A percentile compares a stretch with the other conserved stretches of the same genome.
These are phyloP conservation scores for Schmidtea mediterranea DNA, from an alignment of 1,140 invertebrate species.

Conservation along the genomic window DNA sequence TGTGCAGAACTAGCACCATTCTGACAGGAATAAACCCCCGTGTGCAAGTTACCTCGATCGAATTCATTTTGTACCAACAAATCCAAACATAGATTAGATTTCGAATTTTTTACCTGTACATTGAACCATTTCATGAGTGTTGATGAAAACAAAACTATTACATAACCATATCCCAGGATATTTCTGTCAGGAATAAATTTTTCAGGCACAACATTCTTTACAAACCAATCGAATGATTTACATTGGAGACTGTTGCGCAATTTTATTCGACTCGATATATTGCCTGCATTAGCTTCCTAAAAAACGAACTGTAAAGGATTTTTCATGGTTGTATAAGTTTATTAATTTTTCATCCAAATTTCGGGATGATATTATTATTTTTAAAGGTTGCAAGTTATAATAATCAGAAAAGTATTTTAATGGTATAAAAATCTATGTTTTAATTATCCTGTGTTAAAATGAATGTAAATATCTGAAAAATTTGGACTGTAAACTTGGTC, in stretches of 20 bases:
- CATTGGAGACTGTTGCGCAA: slow-evolving; percentile 53
- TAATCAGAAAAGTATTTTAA: too few relatives aligned
- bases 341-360: too few relatives aligned
- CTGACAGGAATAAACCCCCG: slow-evolving; percentile 50
- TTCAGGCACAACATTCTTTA: slow-evolving; percentile 69
- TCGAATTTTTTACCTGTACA: slow-evolving; percentile 25
- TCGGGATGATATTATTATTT: too few relatives aligned
- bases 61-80: slow-evolving; percentile 45
- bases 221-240: slow-evolving; percentile 89
- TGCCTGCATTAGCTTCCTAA: slow-evolving; percentile 43
- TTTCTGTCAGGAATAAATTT: neutral
- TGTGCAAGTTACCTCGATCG: slow-evolving; percentile 13
- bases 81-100: slow-evolving; percentile 44
- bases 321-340: neutral
- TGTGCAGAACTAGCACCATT: slow-evolving; percentile 33
- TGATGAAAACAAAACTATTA: too few relatives aligned
- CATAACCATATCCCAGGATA: neutral
- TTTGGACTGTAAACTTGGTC: too few relatives aligned
- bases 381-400: too few relatives aligned
- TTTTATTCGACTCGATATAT: slow-evolving; percentile 49
- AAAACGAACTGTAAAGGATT: neutral
- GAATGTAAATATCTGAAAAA: too few relatives aligned
- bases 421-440: too few relatives aligned
- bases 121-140: too few relatives aligned
- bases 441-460: too few relatives aligned